Evolutionary conservation across 2,888 invertebrate species (phyloP), one percentile per base, ranked within the genome.

Genomic region (Stegana nigrithorax): DNA sequence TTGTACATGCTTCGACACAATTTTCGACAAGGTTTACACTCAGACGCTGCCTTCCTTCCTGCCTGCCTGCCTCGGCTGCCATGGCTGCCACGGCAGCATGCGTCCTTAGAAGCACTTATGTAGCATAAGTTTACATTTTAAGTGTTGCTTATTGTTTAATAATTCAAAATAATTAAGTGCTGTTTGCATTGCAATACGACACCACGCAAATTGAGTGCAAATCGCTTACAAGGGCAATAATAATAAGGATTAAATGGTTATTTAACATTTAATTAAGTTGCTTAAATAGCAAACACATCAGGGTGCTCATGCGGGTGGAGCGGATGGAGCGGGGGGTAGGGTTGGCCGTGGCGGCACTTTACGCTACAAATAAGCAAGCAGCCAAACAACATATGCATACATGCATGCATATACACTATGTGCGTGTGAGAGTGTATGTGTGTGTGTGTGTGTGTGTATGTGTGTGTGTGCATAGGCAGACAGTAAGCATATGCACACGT

Each of bases 211-310:
- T 36, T 17, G 23, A 55, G 36, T 55, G 53, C 19, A 55, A 55
- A 55, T 55, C 53, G 53, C 23, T 36, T 36, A 55, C 53, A 55
- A 55, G 27, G 17, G 36, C 53, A 55, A 55, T 55, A 55, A 47
- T 47, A 47, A 32, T 55, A 21, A 8, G 53, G 32, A 55, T 55
- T 36, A 55, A 36, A n/a, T n/a, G 32, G 19, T 12, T 55, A 55
- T 32, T 55, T 55, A 55, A 55, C 32, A 55, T 55, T 55, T 55
- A 55, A 55, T 32, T 55, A 55, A 55, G 32, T 55, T 55, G 53
- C 23, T 8, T 55, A 32, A 32, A 36, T 55, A 23, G 21, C 36
- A 36, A 36, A 21, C 14, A 36, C 36, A 36, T n/a, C n/a, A n/a
- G n/a, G n/a, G n/a, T n/a, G n/a, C n/a, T n/a, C n/a, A n/a, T n/a